phyloP scores from a whole-genome alignment of 2,113 vertebrate species.

The Etheostoma spectabile region DNA sequence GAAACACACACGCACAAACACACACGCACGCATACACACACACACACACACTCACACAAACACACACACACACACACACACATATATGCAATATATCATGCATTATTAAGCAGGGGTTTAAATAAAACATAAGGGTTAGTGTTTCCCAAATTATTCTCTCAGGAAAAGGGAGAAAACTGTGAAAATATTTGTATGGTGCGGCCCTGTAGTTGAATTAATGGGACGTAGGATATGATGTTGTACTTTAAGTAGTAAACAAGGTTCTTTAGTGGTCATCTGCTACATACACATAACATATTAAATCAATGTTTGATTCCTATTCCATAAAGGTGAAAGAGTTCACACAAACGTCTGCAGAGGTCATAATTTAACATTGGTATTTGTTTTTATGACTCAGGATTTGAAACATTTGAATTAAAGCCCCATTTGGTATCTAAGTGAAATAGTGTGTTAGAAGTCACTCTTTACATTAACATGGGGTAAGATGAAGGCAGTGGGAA shows the following conservation, averaged over 20 bases:
- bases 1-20: constrained; percentile 23
- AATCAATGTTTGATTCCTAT: background rate
- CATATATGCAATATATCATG: constrained; percentile 37
- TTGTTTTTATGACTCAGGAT: constrained; percentile 33
- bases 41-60: too few species aligned
- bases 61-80: too few species aligned
- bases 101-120: constrained; percentile 67
- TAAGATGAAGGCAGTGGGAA: constrained; percentile 43
- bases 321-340: background rate
- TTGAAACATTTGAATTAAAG: constrained; percentile 50
- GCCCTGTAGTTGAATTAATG: constrained; percentile 51
- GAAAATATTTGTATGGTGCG: constrained; percentile 46
- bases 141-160: constrained; percentile 63
- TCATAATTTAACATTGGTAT: constrained; percentile 7
- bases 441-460: constrained; percentile 45
- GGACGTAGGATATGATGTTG: constrained; percentile 9
- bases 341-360: background rate
- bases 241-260: constrained; percentile 9
- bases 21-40: background rate
- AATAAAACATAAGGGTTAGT: constrained; percentile 74
- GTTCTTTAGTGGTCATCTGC: constrained; percentile 4
- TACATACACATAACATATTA: background rate
- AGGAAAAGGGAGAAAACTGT: constrained; percentile 17
- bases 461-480: constrained; percentile 42
- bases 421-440: constrained; percentile 12